Conservation (phyloP, 2,797 vertebrate genomes). For the Hephaestus fuliginosus region DNA sequence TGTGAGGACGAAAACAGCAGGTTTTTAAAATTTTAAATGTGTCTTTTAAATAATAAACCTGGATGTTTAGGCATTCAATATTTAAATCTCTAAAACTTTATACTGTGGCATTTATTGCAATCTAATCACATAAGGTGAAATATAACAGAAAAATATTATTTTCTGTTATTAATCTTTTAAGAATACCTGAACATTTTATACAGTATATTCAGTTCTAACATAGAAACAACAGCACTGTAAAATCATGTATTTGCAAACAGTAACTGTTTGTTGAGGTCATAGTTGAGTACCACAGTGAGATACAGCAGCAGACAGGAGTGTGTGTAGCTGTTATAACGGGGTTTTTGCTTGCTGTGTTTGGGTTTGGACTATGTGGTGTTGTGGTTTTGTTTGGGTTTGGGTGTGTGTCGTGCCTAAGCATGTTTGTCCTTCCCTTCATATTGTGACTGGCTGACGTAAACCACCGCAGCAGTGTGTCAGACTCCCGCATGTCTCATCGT, state of each 20-base stretch:
- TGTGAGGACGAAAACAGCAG: neutral
- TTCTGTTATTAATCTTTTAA: neutral
- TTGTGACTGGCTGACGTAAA: constrained; percentile 31
- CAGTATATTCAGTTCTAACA: neutral
- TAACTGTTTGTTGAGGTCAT: neutral
- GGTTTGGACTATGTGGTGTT: constrained; percentile 15
- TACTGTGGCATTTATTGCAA: neutral
- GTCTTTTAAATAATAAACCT: neutral
- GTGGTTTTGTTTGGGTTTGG: constrained; percentile 2
- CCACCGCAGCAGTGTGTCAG: constrained; percentile 25
- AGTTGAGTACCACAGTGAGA: neutral
- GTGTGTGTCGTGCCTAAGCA: constrained; percentile 20
- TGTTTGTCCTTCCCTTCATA: constrained; percentile 19
- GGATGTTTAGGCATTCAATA: neutral
- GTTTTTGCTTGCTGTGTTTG: constrained; percentile 37
- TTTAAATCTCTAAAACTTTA: neutral
- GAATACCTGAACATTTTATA: neutral
- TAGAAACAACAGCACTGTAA: neutral
- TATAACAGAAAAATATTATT: neutral
- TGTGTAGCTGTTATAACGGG: neutral
- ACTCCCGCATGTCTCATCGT: constrained; percentile 45
- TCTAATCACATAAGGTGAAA: neutral
- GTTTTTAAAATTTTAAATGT: neutral
- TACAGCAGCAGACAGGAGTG: neutral
- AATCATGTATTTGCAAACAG: neutral